Conservation (phyloP, 37 sponge, comb jelly and placozoan genomes). For the Diacarnus erythraeanus region DNA sequence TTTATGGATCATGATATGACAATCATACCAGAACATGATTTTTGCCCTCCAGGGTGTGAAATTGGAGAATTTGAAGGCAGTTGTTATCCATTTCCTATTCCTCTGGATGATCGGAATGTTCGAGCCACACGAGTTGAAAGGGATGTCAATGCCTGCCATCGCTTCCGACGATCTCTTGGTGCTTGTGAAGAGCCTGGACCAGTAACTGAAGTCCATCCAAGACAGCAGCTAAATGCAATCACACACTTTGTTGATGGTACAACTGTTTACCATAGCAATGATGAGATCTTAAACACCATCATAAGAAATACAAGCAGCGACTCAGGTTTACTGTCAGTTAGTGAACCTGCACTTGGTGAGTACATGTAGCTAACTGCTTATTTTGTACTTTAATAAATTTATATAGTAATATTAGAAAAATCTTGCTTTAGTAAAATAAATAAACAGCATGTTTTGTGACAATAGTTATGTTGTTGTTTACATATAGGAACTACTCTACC, state of each 20-base stretch:
- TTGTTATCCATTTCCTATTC: slow-evolving; percentile 44
- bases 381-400: no score
- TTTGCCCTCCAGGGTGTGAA: slow-evolving; percentile 9
- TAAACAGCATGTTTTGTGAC: background rate
- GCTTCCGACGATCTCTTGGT: background rate
- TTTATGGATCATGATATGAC: slow-evolving; percentile 93
- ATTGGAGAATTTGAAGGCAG: background rate
- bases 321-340: slow-evolving; percentile 18
- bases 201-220: slow-evolving; percentile 19
- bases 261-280: slow-evolving; percentile 69
- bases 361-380: background rate
- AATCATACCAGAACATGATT: slow-evolving; percentile 18
- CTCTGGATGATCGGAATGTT: slow-evolving; percentile 67
- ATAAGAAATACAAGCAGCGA: background rate
- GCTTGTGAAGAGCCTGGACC: background rate
- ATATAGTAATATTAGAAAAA: no score
- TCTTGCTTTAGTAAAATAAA: no score
- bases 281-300: slow-evolving; percentile 31
- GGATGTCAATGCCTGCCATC: slow-evolving; percentile 44
- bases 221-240: slow-evolving; percentile 77
- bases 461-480: no score
- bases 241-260: slow-evolving; percentile 86
- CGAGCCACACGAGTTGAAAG: slow-evolving; percentile 74
- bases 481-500: background rate
- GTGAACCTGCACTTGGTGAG: slow-evolving; percentile 13